Evolutionary conservation across 2,888 invertebrate genomes (phyloP).

Genomic region (Trichogramma dendrolimi): DNA sequence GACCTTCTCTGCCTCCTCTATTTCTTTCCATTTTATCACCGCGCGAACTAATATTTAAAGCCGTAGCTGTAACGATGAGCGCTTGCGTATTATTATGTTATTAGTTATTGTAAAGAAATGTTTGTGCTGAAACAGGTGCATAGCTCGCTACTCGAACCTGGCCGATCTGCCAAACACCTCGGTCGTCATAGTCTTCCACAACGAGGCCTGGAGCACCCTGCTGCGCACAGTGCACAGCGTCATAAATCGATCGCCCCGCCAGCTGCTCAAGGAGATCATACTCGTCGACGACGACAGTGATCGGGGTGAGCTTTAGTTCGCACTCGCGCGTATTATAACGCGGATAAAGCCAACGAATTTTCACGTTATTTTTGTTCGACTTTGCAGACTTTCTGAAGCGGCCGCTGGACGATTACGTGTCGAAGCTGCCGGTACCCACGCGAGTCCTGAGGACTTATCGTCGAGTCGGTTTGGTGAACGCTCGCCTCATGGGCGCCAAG

Average conservation of each 20-base stretch:
- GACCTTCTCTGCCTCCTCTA: too few species aligned
- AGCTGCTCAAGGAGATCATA: conserved; percentile 77
- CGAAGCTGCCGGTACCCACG: conserved; percentile 61
- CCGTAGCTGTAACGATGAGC: neutral
- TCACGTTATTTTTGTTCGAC: neutral
- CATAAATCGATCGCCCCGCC: conserved; percentile 77
- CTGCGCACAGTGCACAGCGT: conserved; percentile 92
- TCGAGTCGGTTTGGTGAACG: conserved; percentile 76
- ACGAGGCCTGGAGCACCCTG: conserved; percentile 97
- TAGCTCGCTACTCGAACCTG: conserved; percentile 56
- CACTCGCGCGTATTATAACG: neutral
- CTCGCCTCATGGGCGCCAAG: conserved; percentile 73
- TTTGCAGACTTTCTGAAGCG: conserved; percentile 57
- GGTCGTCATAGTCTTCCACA: conserved; percentile 95
- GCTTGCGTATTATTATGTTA: neutral
- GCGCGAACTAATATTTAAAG: neutral
- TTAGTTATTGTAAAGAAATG: neutral
- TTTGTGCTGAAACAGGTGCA: conserved; percentile 57
- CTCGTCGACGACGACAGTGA: conserved; percentile 87
- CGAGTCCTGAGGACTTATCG: conserved; percentile 62
- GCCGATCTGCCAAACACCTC: conserved; percentile 78
- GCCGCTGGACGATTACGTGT: conserved; percentile 66
- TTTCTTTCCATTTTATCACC: neutral
- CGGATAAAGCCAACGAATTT: neutral
- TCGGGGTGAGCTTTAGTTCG: conserved; percentile 59